Conservation (phyloP, 2,888 invertebrate species). For the Trypoxylon attenuatum region DNA sequence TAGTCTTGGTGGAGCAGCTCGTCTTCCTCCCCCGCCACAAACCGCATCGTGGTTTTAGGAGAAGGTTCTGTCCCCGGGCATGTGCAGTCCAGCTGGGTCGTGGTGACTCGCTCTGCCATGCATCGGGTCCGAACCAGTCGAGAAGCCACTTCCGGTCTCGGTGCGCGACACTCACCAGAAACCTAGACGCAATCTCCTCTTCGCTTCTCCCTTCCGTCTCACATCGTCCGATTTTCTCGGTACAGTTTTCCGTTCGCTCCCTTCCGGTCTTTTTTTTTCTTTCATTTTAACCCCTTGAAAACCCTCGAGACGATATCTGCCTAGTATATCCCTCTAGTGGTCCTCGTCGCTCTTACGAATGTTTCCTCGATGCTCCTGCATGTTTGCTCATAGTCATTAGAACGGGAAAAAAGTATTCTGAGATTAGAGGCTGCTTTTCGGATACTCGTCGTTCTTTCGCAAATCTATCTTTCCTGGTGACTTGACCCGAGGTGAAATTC, state of each 20-base stretch:
- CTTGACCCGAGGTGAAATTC: no score
- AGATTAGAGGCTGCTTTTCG: no score
- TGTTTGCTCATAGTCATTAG: not conserved
- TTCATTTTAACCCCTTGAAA: conserved; percentile 7
- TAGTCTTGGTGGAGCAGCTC: conserved; percentile 10
- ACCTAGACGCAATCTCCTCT: conserved; percentile 44
- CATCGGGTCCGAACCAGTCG: conserved; percentile 55
- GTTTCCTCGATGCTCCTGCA: conserved; percentile 13
- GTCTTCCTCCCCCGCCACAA: not conserved
- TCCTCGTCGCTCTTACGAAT: conserved; percentile 9
- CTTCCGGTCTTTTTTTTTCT: not conserved
- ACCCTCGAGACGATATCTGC: not conserved
- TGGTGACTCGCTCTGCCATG: conserved; percentile 21
- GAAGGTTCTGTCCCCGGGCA: conserved; percentile 46
- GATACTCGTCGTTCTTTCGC: no score
- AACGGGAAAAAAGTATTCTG: no score
- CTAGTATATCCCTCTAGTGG: not conserved
- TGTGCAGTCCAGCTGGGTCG: conserved; percentile 67
- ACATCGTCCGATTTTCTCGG: no score
- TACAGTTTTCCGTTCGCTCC: conserved; percentile 5
- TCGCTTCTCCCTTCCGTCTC: conserved; percentile 12
- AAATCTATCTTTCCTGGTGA: no score
- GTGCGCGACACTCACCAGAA: conserved; percentile 67
- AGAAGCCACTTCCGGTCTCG: conserved; percentile 67
- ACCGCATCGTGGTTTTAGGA: not conserved